Percentiles rank a stretch among this genome's conserved stretches.
Conservation (phyloP, 2,888 invertebrate species). For the Fragum whitleyi region DNA sequence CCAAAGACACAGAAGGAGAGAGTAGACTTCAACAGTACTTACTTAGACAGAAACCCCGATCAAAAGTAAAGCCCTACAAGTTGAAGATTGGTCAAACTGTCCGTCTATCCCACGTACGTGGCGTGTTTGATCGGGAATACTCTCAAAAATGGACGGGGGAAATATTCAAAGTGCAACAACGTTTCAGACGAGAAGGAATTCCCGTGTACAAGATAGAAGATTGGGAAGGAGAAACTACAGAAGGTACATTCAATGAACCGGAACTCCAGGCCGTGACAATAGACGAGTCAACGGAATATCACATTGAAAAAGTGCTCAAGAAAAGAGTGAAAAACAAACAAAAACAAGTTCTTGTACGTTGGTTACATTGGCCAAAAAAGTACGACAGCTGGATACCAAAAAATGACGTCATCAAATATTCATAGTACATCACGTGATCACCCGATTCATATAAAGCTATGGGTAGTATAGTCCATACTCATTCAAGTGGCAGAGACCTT, state of each 20-base stretch:
- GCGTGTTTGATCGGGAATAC: constrained; percentile 51
- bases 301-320: constrained; percentile 45
- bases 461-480: not conserved
- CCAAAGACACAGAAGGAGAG: constrained; percentile 27
- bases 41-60: not conserved
- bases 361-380: constrained; percentile 62
- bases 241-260: constrained; percentile 47
- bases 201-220: constrained; percentile 37
- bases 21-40: constrained; percentile 32
- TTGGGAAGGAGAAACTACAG: constrained; percentile 42
- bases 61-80: constrained; percentile 18
- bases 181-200: constrained; percentile 38
- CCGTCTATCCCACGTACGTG: constrained; percentile 36
- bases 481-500: not conserved
- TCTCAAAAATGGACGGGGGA: constrained; percentile 58
- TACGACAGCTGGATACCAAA: constrained; percentile 44
- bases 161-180: constrained; percentile 40
- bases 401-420: constrained; percentile 18
- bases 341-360: constrained; percentile 50
- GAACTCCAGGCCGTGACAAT: constrained; percentile 52
- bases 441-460: constrained; percentile 1
- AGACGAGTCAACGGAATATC: constrained; percentile 39
- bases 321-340: constrained; percentile 37
- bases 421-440: constrained; percentile 14
- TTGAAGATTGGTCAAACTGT: constrained; percentile 49